phyloP scores from a whole-genome alignment of 2,797 vertebrate species.

The Hypotaenidia okinawae region DNA sequence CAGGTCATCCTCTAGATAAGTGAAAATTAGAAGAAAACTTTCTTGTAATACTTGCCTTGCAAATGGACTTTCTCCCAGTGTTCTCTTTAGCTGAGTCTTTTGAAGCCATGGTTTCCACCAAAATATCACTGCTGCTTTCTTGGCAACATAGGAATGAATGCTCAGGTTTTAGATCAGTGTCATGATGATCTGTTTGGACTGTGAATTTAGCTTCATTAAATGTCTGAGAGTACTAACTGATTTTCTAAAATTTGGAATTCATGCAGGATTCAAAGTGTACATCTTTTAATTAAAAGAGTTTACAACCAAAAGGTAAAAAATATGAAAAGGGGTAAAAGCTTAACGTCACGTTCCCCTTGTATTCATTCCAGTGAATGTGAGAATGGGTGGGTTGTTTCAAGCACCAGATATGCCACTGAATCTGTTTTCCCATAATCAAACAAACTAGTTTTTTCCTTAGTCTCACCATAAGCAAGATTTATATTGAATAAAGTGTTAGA shows the following conservation, averaged over 20 bases:
- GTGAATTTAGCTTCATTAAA: neutral
- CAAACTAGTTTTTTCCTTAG: neutral
- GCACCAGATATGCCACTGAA: neutral
- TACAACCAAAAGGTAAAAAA: neutral
- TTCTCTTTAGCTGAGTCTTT: neutral
- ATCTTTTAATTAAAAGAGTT: neutral
- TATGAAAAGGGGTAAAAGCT: neutral
- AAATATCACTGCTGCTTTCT: neutral
- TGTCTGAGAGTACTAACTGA: neutral
- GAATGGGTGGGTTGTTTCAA: neutral
- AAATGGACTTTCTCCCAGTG: neutral
- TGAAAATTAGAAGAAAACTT: neutral
- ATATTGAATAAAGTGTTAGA: neutral
- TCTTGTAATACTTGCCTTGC: conserved; percentile 6
- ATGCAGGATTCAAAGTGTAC: neutral
- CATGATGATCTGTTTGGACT: neutral
- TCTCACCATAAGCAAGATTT: neutral
- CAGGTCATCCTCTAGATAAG: neutral
- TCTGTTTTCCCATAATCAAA: neutral
- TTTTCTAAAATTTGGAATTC: neutral
- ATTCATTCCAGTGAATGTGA: neutral
- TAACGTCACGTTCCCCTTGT: neutral
- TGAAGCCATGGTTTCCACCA: neutral
- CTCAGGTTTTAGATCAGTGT: neutral
- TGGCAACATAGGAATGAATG: neutral